A percentile compares a stretch with the other conserved stretches of the same genome.
phyloP scores from a whole-genome alignment of 2,113 vertebrate genomes.

The Chunga burmeisteri region DNA sequence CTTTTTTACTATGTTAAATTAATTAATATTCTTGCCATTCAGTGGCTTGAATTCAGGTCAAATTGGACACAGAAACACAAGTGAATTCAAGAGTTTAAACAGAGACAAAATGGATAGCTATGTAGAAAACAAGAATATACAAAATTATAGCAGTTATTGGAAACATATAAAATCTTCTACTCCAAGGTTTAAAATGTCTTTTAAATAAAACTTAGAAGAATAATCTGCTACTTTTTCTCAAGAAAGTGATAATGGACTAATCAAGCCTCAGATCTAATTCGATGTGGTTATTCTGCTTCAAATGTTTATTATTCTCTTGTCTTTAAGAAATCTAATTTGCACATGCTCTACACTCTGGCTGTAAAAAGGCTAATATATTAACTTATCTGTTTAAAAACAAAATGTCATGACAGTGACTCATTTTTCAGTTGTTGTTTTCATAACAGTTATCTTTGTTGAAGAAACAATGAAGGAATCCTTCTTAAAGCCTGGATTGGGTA shows the following conservation, averaged over 20 bases:
- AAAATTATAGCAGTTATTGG: not conserved
- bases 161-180: not conserved
- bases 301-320: not conserved
- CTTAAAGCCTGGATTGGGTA: not conserved
- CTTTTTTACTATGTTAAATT: not conserved
- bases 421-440: not conserved
- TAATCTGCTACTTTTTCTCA: not conserved
- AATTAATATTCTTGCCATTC: not conserved
- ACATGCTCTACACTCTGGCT: not conserved
- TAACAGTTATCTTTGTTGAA: not conserved
- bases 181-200: not conserved
- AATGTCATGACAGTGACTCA: not conserved
- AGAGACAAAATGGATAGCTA: not conserved
- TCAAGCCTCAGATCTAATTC: not conserved
- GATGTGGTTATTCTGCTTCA: not conserved
- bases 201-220: not conserved
- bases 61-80: not conserved
- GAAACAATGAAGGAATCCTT: not conserved
- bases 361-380: not conserved
- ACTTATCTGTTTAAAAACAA: not conserved
- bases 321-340: not conserved
- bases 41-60: not conserved
- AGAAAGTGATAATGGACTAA: not conserved
- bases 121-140: not conserved
- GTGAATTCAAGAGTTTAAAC: not conserved